Conservation (phyloP, 2,113 vertebrate species). For the Morone chrysops region DNA sequence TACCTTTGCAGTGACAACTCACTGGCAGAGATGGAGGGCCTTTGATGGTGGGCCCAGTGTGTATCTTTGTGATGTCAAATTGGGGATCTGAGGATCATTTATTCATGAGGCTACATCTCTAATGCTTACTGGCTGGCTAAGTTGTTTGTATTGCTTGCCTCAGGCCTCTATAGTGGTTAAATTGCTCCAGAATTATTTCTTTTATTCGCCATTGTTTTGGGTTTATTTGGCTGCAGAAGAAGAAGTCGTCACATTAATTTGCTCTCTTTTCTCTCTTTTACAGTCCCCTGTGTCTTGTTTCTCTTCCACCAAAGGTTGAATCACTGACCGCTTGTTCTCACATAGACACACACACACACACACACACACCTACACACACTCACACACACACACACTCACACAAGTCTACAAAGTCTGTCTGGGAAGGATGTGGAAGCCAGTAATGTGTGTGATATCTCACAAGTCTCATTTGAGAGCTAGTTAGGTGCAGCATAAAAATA, state of each 20-base stretch:
- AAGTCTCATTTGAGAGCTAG: constrained; percentile 5
- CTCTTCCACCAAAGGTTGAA: background rate
- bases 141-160: constrained; percentile 70
- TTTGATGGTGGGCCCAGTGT: constrained; percentile 66
- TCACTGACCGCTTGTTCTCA: constrained; percentile 4
- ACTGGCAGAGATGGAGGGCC: constrained; percentile 46
- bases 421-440: background rate
- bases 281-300: constrained; percentile 1
- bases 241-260: constrained; percentile 35
- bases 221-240: constrained; percentile 41
- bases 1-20: constrained; percentile 63
- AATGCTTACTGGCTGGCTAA: constrained; percentile 52
- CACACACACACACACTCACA: background rate
- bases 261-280: constrained; percentile 5
- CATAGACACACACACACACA: background rate
- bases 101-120: constrained; percentile 68
- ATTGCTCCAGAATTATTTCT: constrained; percentile 61
- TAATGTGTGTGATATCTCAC: constrained; percentile 12
- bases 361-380: background rate
- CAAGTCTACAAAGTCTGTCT: background rate
- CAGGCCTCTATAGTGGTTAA: constrained; percentile 45
- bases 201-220: constrained; percentile 55
- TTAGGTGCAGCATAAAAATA: background rate
- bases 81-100: constrained; percentile 68
- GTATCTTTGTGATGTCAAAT: constrained; percentile 70